Percentiles rank a stretch among this genome's conserved stretches.
Conservation (phyloP, 2,888 invertebrate genomes). For the Drosophila neutralis region DNA sequence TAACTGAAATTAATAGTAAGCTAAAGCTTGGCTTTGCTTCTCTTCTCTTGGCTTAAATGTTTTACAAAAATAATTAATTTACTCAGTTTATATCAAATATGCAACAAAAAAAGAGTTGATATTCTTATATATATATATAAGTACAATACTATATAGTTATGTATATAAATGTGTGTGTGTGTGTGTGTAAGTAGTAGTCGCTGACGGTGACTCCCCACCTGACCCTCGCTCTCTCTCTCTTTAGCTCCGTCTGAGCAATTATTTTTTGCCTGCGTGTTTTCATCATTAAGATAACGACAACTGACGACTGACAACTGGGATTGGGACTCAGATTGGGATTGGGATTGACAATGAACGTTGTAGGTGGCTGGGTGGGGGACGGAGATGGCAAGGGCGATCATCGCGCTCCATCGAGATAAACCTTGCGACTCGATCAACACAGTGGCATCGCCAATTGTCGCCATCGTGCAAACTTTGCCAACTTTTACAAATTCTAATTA, state of each 20-base stretch:
- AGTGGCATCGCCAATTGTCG: conserved; percentile 10
- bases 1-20: background rate
- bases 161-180: background rate
- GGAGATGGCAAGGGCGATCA: conserved; percentile 20
- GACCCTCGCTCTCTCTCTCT: background rate
- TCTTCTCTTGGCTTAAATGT: background rate
- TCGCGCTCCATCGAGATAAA: conserved; percentile 10
- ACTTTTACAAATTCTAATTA: background rate
- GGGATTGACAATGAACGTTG: conserved; percentile 21
- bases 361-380: background rate
- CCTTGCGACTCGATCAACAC: conserved; percentile 9
- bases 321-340: background rate
- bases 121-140: background rate
- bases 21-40: background rate
- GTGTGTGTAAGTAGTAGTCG: background rate
- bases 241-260: too few species aligned
- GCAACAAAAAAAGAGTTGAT: background rate
- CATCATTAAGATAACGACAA: conserved; percentile 17
- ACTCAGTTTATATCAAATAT: background rate
- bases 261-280: conserved; percentile 31
- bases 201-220: conserved; percentile 3
- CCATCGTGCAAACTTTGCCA: background rate
- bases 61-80: background rate
- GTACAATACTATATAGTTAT: background rate
- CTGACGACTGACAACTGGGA: background rate